A percentile compares a stretch with the other conserved stretches of the same genome.
Conservation (phyloP, 2,113 vertebrate species). For the Tragelaphus strepsiceros region DNA sequence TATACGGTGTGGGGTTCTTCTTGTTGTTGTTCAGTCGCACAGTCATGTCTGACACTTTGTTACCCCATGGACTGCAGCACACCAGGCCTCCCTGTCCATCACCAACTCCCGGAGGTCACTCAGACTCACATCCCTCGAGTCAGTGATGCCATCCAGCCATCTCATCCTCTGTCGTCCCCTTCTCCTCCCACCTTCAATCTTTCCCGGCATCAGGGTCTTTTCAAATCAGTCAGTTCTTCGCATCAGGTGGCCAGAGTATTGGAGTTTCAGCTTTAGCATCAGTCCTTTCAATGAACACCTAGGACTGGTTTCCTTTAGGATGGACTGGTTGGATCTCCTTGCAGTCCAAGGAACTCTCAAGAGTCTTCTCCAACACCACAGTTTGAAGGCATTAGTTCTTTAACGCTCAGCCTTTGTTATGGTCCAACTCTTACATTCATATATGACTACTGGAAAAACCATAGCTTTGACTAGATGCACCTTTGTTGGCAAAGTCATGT, state of each 20-base stretch:
- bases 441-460: background rate
- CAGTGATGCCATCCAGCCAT: background rate
- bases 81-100: background rate
- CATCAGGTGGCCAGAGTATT: background rate
- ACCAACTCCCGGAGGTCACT: background rate
- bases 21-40: background rate
- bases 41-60: no score
- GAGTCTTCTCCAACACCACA: background rate
- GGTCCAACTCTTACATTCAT: background rate
- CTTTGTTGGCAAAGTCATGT: background rate
- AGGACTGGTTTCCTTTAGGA: background rate
- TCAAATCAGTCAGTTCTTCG: background rate
- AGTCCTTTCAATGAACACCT: background rate
- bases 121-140: background rate
- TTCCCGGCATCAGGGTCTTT: background rate
- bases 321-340: background rate
- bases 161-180: background rate
- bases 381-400: background rate
- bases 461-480: background rate
- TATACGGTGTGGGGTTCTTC: background rate
- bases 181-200: background rate
- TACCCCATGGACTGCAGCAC: background rate
- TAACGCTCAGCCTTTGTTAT: accelerated
- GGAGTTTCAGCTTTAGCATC: background rate
- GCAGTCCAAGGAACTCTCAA: background rate